A percentile compares a stretch with the other conserved stretches of the same genome.
Conservation (phyloP, 2,888 invertebrate species). For the Apeira syringaria region DNA sequence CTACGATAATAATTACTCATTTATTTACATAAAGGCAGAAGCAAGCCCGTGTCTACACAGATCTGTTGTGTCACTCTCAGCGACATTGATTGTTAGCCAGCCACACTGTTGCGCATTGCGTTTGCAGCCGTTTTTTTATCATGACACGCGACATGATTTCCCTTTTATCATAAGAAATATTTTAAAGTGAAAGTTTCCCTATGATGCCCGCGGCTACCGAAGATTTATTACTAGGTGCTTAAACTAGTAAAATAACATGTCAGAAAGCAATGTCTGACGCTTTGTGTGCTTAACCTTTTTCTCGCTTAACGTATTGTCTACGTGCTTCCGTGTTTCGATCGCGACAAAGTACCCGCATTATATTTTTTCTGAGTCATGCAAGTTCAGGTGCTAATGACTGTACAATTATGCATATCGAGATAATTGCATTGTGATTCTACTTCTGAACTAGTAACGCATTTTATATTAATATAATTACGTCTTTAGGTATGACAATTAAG, state of each 20-base stretch:
- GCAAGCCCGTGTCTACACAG: too few relatives aligned
- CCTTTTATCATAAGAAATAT: constrained; percentile 63
- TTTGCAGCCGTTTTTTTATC: not conserved
- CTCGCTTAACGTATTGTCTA: constrained; percentile 40
- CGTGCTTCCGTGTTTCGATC: constrained; percentile 52
- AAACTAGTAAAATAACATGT: constrained; percentile 40
- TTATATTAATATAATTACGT: too few relatives aligned
- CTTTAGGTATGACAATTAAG: too few relatives aligned
- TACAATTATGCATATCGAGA: constrained; percentile 15
- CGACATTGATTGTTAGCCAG: constrained; percentile 63
- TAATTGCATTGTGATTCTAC: constrained; percentile 18
- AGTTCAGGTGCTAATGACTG: constrained; percentile 23
- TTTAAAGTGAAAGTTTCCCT: constrained; percentile 64
- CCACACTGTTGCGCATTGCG: constrained; percentile 45
- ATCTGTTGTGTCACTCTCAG: too few relatives aligned
- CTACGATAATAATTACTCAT: too few relatives aligned
- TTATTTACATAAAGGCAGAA: too few relatives aligned
- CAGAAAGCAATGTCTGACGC: constrained; percentile 41
- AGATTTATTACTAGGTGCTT: constrained; percentile 41
- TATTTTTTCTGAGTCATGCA: constrained; percentile 19
- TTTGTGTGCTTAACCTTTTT: constrained; percentile 54
- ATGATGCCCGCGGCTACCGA: constrained; percentile 35
- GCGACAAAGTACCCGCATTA: constrained; percentile 25
- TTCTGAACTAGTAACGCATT: too few relatives aligned
- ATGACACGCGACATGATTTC: constrained; percentile 53